These are phyloP conservation scores for Archaeoteleia sp. DNA, from an alignment of 2,888 invertebrate genomes.

Conservation along the genomic window DNA sequence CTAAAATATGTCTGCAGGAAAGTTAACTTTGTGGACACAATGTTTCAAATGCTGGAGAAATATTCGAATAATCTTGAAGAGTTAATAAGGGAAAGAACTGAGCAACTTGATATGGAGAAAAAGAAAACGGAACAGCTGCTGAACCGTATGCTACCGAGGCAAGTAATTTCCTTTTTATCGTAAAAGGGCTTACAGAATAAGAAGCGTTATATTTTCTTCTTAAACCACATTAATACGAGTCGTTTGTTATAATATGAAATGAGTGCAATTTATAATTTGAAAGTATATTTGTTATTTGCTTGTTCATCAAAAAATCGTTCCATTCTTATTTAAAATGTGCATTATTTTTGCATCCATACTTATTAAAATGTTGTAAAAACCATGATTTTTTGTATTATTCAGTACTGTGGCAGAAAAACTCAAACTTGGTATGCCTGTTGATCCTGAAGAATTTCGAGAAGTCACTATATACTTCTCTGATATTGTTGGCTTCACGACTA, in stretches of 20 bases:
- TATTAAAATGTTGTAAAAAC: too few species aligned
- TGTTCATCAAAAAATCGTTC: too few species aligned
- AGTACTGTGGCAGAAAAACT: slow-evolving; percentile 94
- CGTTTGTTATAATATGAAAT: too few species aligned
- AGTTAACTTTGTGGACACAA: slow-evolving; percentile 96
- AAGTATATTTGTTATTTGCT: too few species aligned
- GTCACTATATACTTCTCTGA: slow-evolving; percentile 97
- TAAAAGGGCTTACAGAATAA: neutral
- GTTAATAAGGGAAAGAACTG: slow-evolving; percentile 92
- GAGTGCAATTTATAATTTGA: too few species aligned
- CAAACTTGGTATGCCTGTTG: slow-evolving; percentile 91
- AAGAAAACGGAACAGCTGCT: slow-evolving; percentile 95
- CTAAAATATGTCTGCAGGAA: slow-evolving; percentile 79
- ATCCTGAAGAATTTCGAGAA: slow-evolving; percentile 93
- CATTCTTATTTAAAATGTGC: too few species aligned
- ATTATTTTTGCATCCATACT: too few species aligned
- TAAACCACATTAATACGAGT: too few species aligned
- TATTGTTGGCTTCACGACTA: slow-evolving; percentile 94
- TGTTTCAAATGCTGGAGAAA: slow-evolving; percentile 97
- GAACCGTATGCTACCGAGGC: slow-evolving; percentile 92
- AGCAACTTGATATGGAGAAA: slow-evolving; percentile 95
- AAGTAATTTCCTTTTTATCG: slow-evolving; percentile 55
- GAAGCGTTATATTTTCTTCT: neutral
- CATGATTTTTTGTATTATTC: too few species aligned
- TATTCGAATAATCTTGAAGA: slow-evolving; percentile 97